A percentile compares a stretch with the other conserved stretches of the same genome.
These are phyloP conservation scores for Leucania comma DNA, from an alignment of 2,888 invertebrate genomes.

Conservation along the genomic window DNA sequence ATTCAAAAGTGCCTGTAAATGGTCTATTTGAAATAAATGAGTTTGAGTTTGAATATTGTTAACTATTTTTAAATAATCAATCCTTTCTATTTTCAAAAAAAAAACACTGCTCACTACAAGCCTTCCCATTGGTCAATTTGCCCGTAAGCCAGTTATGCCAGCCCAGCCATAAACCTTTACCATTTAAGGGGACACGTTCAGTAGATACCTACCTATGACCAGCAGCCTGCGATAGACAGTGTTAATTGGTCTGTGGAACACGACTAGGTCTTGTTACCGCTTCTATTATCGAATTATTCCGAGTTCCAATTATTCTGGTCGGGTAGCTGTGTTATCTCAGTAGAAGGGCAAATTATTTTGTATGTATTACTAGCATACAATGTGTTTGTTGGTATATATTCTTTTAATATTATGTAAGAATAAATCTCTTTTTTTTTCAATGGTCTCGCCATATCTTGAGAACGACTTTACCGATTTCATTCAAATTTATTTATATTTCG, in stretches of 20 bases:
- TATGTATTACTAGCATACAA: not conserved
- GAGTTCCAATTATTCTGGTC: constrained; percentile 23
- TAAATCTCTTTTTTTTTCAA: too few relatives aligned
- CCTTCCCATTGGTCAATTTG: not conserved
- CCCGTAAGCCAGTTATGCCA: not conserved
- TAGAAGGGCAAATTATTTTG: constrained; percentile 19
- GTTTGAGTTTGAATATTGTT: too few relatives aligned
- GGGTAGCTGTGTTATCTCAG: constrained; percentile 10
- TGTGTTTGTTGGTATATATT: too few relatives aligned
- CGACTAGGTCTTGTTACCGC: constrained; percentile 3
- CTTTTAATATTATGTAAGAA: too few relatives aligned
- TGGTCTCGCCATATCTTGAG: too few relatives aligned
- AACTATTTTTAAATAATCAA: too few relatives aligned
- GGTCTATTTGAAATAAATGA: too few relatives aligned
- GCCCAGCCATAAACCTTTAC: too few relatives aligned
- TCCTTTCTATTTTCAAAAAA: too few relatives aligned
- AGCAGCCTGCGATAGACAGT: constrained; percentile 35
- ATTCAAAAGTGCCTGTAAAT: too few relatives aligned
- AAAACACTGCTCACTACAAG: not conserved
- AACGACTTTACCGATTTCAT: too few relatives aligned
- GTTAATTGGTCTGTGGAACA: constrained; percentile 36
- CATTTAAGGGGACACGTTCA: constrained; percentile 13
- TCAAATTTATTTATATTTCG: too few relatives aligned
- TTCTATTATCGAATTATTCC: constrained; percentile 35
- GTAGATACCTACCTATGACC: not conserved